A percentile compares a stretch with the other conserved stretches of the same genome.
phyloP scores from a whole-genome alignment of 2,797 vertebrate species.

The Agapornis canus region DNA sequence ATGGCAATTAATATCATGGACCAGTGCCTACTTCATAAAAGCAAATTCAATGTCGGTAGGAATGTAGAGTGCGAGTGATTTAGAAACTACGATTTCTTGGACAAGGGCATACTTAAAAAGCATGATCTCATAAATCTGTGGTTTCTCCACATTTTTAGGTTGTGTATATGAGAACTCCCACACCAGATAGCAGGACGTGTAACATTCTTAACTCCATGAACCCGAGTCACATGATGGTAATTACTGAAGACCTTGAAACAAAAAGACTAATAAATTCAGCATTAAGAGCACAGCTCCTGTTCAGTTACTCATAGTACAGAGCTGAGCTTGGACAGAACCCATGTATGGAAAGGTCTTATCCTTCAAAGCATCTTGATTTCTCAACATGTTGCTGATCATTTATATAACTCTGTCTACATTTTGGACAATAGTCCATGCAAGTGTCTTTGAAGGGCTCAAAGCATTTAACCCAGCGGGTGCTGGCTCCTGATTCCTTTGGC shows the following conservation, averaged over 20 bases:
- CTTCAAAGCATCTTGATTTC: conserved; percentile 26
- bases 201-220: conserved; percentile 51
- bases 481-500: neutral
- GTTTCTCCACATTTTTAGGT: conserved; percentile 5
- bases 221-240: conserved; percentile 47
- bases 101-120: conserved; percentile 12
- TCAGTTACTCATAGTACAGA: neutral
- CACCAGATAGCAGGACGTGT: conserved; percentile 40
- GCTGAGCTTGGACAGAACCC: neutral
- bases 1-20: neutral
- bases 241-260: conserved; percentile 56
- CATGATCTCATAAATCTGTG: conserved; percentile 29
- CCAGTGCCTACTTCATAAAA: neutral
- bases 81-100: conserved; percentile 20
- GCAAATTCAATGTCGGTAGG: neutral
- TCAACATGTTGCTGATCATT: neutral
- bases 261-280: conserved; percentile 38
- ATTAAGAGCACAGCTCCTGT: conserved; percentile 37
- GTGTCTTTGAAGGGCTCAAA: neutral
- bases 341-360: neutral
- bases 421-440: neutral
- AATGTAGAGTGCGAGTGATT: neutral
- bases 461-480: neutral
- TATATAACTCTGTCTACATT: neutral
- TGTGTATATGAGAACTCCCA: conserved; percentile 23